Percentiles rank a stretch among this genome's conserved stretches.
Conservation (phyloP, 2,113 vertebrate genomes). For the Acrocephalus kingi region DNA sequence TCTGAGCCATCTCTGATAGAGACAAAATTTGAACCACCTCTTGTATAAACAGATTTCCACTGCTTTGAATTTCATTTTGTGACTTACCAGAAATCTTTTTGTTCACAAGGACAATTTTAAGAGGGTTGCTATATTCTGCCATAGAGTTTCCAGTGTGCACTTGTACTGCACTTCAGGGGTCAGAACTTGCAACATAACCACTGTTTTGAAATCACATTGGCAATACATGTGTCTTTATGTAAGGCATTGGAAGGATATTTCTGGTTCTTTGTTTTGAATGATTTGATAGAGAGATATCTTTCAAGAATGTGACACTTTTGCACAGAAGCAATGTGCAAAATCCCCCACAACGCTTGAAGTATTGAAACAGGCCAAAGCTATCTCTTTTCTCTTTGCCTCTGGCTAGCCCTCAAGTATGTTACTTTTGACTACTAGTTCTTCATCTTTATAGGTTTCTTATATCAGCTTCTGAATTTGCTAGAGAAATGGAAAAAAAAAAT, state of each 20-base stretch:
- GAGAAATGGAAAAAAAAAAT: neutral
- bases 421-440: conserved; percentile 18
- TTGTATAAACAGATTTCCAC: neutral
- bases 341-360: conserved; percentile 4
- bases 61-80: neutral
- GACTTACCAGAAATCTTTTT: neutral
- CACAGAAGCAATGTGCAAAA: neutral
- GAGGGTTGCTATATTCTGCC: neutral
- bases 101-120: neutral
- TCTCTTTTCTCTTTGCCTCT: conserved; percentile 40
- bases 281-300: neutral
- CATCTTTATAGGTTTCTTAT: neutral
- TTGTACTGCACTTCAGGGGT: neutral
- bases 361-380: conserved; percentile 31
- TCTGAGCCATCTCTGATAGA: neutral
- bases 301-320: conserved; percentile 1
- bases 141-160: neutral
- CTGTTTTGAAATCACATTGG: neutral
- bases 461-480: conserved; percentile 7
- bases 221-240: neutral
- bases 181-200: neutral
- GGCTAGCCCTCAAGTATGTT: conserved; percentile 39
- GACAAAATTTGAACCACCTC: neutral
- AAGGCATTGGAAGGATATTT: neutral
- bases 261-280: neutral